phyloP scores from a whole-genome alignment of 2,113 vertebrate species.

The Pterocles burchelli region DNA sequence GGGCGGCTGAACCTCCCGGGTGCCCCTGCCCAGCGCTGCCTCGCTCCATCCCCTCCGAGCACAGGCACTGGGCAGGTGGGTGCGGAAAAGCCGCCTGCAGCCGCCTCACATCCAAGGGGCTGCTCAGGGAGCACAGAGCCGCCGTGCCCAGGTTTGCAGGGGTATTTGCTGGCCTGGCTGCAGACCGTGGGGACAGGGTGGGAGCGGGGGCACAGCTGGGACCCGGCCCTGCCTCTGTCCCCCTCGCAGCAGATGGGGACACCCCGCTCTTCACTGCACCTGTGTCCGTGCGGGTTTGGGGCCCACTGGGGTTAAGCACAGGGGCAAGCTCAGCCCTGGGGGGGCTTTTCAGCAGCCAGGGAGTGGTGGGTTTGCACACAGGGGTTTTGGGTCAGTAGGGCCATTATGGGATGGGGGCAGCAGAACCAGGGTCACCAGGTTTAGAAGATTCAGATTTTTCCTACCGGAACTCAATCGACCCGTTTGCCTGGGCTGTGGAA shows the following conservation, averaged over 20 bases:
- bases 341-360: background rate
- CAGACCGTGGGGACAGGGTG: accelerated
- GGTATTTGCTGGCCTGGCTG: background rate
- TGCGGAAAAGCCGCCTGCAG: too few relatives aligned
- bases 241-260: accelerated
- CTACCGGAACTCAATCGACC: accelerated
- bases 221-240: background rate
- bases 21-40: background rate
- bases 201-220: background rate
- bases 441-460: background rate
- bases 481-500: background rate
- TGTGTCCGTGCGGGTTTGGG: accelerated
- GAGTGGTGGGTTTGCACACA: background rate
- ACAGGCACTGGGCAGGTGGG: background rate
- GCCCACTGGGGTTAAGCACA: background rate
- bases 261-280: background rate
- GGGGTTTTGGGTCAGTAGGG: background rate
- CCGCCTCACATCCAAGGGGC: background rate
- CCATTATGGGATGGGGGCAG: accelerated
- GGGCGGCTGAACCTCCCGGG: background rate
- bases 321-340: background rate
- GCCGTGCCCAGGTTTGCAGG: background rate
- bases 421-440: background rate
- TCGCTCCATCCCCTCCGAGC: background rate
- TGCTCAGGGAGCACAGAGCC: background rate